Evolutionary conservation across 2,113 vertebrate species (phyloP), one percentile per base, ranked within the genome.

Genomic region (Alligator mississippiensis): DNA sequence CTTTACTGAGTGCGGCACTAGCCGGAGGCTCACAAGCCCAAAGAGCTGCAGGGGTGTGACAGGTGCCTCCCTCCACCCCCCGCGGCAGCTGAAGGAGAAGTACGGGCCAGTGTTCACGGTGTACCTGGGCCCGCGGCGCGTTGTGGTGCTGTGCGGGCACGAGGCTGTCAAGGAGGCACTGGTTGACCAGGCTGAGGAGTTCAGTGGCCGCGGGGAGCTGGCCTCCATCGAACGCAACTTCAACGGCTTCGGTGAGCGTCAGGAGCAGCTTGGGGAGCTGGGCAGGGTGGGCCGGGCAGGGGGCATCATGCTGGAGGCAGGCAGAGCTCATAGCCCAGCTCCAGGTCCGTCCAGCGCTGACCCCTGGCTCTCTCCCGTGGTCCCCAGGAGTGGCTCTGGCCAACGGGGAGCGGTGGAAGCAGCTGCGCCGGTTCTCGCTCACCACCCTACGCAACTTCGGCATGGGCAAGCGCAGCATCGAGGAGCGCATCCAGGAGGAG

Each of bases 141-240:
- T 97, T 4, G 97, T 98, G 62, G 75, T 98, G 54, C 92, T 98
- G 25, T 97, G 96, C 58, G 97, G 97, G 30, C 96, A 97, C 19
- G 93, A 98, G 34, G 90, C 96, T 5, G 90, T 98, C 76, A 97
- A 97, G 84, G 98, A 98, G 38, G 98, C 97, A 1, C 74, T 98
- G 74, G 90, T 98, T 28, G 96, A 97, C 22, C 90, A 88, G 63
- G 96, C 89, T 2, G 96, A 97, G 55, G 96, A 97, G 7, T 98
- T 98, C 95, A 97, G 96, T 4, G 97, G 97, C 64, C 90, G 96
- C 3, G 97, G 97, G 82, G 93, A 97, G 59, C 5, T 98, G 76
- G 94, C 97, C 18, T 89, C 92, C 38, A 1, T 98, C 34, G 95
- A 98, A 3, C 82, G 84, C 58, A 98, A 97, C 77, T 97, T 97